A percentile compares a stretch with the other conserved stretches of the same genome.
phyloP scores from a whole-genome alignment of 2,888 invertebrate species.

The Siphonodentalium dalli region DNA sequence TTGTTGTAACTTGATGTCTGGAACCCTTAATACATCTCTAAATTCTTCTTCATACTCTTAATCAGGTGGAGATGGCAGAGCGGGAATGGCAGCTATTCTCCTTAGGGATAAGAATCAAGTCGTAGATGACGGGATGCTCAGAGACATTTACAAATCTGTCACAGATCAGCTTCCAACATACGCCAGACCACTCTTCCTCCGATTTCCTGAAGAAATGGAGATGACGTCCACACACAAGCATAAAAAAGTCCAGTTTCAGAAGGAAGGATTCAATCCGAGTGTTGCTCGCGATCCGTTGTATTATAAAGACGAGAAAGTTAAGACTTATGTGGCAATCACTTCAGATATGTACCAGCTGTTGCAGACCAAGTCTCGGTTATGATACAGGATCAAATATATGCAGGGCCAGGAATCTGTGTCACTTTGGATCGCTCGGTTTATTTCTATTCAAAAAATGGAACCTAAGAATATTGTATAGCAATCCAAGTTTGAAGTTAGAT shows the following conservation, averaged over 20 bases:
- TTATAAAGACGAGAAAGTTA: slow-evolving; percentile 29
- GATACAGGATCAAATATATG: background rate
- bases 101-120: slow-evolving; percentile 31
- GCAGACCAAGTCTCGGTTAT: no score
- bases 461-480: no score
- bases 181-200: slow-evolving; percentile 43
- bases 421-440: no score
- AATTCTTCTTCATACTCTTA: no score
- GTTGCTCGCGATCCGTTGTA: slow-evolving; percentile 40
- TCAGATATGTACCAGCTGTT: no score
- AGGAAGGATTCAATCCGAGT: slow-evolving; percentile 48
- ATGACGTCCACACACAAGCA: slow-evolving; percentile 51
- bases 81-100: slow-evolving; percentile 58
- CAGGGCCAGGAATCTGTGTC: no score
- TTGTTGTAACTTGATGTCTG: no score
- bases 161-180: slow-evolving; percentile 39
- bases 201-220: slow-evolving; percentile 34
- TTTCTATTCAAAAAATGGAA: no score
- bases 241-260: slow-evolving; percentile 42
- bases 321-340: slow-evolving; percentile 37
- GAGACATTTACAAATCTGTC: slow-evolving; percentile 37
- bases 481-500: no score
- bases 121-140: slow-evolving; percentile 24
- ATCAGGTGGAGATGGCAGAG: slow-evolving; percentile 48
- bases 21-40: no score